Evolutionary conservation across 1,140 invertebrate species (phyloP), one percentile per base, ranked within the genome.

Genomic region (Bicyclus anynana): DNA sequence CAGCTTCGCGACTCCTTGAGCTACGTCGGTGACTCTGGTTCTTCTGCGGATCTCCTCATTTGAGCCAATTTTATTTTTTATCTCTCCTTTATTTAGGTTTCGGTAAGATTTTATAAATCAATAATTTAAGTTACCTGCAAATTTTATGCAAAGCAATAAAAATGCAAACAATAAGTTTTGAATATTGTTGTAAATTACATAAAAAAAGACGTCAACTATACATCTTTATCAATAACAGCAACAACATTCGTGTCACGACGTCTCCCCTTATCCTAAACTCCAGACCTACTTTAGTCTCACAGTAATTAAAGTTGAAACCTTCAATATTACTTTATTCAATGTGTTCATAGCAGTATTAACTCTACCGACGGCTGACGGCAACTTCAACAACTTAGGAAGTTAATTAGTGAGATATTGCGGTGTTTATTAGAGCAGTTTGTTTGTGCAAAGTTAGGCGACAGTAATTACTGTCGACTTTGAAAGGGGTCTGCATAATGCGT

Each of bases 391-490:
- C 16, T 58, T 51, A 56, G 59, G 66, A 66, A 69, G 59, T 72
- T 79, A 79, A 75, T 77, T 70, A 69, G 62, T 69, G 55, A 65
- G 59, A 72, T 73, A 71, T 48, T 50, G 54, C 46, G 53, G 50
- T 53, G 67, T 77, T 77, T 73, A 74, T 70, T 69, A 63, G 40
- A 47, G 56, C 58, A 68, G 60, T 75, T 67, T 74, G 64, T 69
- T 72, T 40, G 51, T 53, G 54, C 58, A 42, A 74, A 74, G 69
- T 71, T 74, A 59, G 57, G 68, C 38, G 63, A 50, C 64, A 57
- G 67, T 74, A 74, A 77, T 77, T 77, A 73, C 67, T 67, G 66
- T 59, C 38, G 42, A 72, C 47, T 72, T 71, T 53, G 62, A 62
- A 67, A 70, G 67, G 65, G 61, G 21, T 20, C 16, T 38, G 37